Evolutionary conservation across 2,797 vertebrate genomes (phyloP).

Genomic region (Spondyliosoma cantharus): DNA sequence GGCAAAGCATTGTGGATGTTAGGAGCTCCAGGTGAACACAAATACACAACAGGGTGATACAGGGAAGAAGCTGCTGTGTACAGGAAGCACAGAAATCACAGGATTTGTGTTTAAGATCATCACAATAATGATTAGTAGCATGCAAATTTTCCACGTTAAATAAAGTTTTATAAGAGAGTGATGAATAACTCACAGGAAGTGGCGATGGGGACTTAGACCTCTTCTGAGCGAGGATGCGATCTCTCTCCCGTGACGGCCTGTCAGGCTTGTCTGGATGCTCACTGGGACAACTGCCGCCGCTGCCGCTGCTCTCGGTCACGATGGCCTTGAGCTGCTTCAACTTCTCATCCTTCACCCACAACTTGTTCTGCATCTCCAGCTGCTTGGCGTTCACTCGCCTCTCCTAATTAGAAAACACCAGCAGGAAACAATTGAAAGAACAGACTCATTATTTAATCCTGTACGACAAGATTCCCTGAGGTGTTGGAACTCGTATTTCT

Average conservation of each 20-base stretch:
- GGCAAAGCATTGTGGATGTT: conserved; percentile 75
- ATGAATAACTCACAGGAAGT: conserved; percentile 82
- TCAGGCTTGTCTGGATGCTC: conserved; percentile 83
- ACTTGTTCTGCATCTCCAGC: conserved; percentile 98
- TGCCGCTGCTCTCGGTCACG: conserved; percentile 86
- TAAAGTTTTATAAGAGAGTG: background rate
- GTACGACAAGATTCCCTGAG: background rate
- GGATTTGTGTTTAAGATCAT: conserved; percentile 4
- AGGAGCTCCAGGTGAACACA: conserved; percentile 62
- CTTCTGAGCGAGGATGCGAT: conserved; percentile 80
- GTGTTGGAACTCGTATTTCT: background rate
- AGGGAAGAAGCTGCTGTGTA: conserved; percentile 20
- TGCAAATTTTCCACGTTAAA: conserved; percentile 46
- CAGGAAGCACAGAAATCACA: conserved; percentile 15
- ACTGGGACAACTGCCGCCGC: conserved; percentile 35
- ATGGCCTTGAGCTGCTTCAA: conserved; percentile 98
- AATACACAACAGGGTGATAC: conserved; percentile 35
- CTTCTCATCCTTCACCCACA: conserved; percentile 99
- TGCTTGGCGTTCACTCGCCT: conserved; percentile 95
- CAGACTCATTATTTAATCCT: background rate
- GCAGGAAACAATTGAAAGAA: background rate
- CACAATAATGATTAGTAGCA: conserved; percentile 49
- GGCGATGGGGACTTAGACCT: conserved; percentile 88
- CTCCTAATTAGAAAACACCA: conserved; percentile 80
- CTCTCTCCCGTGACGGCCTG: conserved; percentile 88